Base-by-base conservation (phyloP, 2,113 vertebrate species). In the Ibidorhyncha struthersii region DNA sequence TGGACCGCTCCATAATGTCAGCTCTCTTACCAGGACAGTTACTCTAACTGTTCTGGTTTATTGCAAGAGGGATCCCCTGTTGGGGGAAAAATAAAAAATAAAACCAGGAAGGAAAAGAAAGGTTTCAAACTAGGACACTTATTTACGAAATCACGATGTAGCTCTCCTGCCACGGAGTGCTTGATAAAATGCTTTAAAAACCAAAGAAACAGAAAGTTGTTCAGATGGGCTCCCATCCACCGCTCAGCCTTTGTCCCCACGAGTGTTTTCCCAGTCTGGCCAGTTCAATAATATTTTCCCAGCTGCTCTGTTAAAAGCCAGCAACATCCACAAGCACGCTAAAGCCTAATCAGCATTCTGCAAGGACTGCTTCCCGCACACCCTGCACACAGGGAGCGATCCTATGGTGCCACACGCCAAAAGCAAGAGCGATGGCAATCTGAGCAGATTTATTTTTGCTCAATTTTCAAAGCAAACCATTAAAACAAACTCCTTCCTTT, bases 181-280 rank as follows among this genome's bases (percentile, higher is more conserved):
- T 90, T 9, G 0, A 26, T 2, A 10, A 63, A 73, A 16, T 0
- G 10, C 40, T 74, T 53, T 41, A 45, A 70, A 83, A 73, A 2
- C 1, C 21, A 41, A 25, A 52, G 16, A 21, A 47, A 21, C 26
- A 27, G 14, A 9, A 52, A 43, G 17, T 1, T 63, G 41, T 29
- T 17, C 30, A 3, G 38, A 7, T 23, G 22, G 34, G 23, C 55
- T 69, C 53, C 34, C 5, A 0, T 7, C 7, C 47, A 3, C 14
- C 1, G 1, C 49, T 8, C 26, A 4, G 58, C 41, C 58, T 69
- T 76, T 43, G 30, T 10, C 4, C 22, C 11, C 43, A 4, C 0
- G 2, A 38, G n/a, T 2, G 41, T 12, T 52, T 27, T 49, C 7
- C 17, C 73, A 55, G 53, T 71, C 50, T 9, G 82, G 45, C 20